phyloP scores from a whole-genome alignment of 2,797 vertebrate genomes.

The Sebastes variabilis region DNA sequence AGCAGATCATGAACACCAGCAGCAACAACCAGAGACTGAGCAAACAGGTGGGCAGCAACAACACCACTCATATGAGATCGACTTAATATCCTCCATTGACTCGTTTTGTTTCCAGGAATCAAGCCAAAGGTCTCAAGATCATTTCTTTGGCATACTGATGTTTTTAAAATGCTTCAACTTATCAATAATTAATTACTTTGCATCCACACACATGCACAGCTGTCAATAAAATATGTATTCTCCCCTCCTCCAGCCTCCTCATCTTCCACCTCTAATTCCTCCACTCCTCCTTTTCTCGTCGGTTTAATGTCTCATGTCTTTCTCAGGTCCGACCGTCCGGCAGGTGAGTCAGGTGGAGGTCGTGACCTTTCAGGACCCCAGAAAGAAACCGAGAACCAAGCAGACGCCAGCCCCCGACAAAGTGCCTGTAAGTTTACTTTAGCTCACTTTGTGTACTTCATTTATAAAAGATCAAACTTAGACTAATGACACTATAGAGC shows the following conservation, averaged over 20 bases:
- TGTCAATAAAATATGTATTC: not conserved
- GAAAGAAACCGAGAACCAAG: constrained; percentile 73
- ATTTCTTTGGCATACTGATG: no score
- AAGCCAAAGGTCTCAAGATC: fast-evolving
- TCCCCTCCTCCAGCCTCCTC: not conserved
- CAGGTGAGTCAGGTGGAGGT: constrained; percentile 76
- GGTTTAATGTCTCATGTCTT: not conserved
- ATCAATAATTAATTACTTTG: not conserved
- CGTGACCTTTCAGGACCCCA: constrained; percentile 83
- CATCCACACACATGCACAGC: not conserved
- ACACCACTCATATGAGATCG: not conserved
- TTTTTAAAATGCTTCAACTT: not conserved
- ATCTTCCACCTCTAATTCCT: not conserved
- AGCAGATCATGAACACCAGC: not conserved
- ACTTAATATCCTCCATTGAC: not conserved
- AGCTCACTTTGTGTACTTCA: not conserved
- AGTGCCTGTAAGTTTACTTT: constrained; percentile 39
- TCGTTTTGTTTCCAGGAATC: not conserved
- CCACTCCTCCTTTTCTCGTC: not conserved
- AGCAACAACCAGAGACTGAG: not conserved
- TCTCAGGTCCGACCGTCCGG: not conserved
- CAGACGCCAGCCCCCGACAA: not conserved
- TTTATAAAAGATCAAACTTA: not conserved
- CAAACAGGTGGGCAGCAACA: constrained; percentile 29
- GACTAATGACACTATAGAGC: not conserved